Conservation (phyloP, 2,113 vertebrate genomes). For the Cheilinus undulatus region DNA sequence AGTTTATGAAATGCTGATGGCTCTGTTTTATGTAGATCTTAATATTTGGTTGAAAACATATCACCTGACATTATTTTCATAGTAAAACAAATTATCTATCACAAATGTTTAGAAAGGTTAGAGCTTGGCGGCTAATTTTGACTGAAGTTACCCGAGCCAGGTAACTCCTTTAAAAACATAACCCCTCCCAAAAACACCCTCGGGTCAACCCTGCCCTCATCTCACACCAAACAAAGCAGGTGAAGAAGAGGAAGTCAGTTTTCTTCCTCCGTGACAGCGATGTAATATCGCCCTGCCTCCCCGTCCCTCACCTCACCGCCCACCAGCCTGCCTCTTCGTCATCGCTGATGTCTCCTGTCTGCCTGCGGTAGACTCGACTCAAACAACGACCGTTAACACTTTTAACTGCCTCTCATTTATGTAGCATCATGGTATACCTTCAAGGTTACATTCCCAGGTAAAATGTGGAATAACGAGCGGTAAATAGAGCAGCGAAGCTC, state of each 20-base stretch:
- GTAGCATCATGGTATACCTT: not conserved
- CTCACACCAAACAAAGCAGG: not conserved
- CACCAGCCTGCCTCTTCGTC: conserved; percentile 43
- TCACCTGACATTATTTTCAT: too few relatives aligned
- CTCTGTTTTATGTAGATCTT: too few relatives aligned
- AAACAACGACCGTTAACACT: not conserved
- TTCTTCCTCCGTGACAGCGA: not conserved
- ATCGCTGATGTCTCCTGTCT: conserved; percentile 31
- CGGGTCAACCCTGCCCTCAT: not conserved
- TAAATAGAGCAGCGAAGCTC: conserved; percentile 16
- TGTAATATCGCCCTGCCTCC: conserved; percentile 56
- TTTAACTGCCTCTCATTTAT: not conserved
- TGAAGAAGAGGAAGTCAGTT: conserved; percentile 13
- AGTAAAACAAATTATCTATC: too few relatives aligned
- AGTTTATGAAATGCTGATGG: too few relatives aligned
- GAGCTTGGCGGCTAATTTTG: too few relatives aligned
- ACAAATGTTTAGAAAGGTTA: too few relatives aligned
- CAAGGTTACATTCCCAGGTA: not conserved
- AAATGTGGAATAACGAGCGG: conserved; percentile 40
- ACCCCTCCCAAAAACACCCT: not conserved
- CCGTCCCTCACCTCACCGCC: conserved; percentile 38
- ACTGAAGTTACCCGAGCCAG: not conserved
- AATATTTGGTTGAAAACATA: too few relatives aligned
- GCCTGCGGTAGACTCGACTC: not conserved
- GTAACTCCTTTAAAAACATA: not conserved